Evolutionary conservation across 2,888 invertebrate species (phyloP), one percentile per base, ranked within the genome.

Genomic region (Horisme vitalbata): DNA sequence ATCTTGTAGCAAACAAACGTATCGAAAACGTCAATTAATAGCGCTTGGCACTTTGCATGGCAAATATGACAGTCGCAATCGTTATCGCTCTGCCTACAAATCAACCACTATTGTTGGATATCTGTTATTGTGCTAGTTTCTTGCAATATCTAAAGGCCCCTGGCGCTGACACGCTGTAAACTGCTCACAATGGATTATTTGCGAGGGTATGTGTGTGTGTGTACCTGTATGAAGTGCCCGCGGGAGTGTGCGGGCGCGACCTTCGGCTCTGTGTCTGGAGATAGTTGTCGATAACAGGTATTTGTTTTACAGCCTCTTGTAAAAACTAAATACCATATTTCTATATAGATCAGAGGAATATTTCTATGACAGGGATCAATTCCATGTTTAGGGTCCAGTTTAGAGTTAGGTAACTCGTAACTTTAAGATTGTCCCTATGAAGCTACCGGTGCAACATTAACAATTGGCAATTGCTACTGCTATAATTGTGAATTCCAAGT

Each of bases 91-190:
- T 31, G 30, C 31, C 9, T 9, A 28, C 26, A 28, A 37, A 37
- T 37, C 28, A 20, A 15, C 31, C 1, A 11, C 37, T 12, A 28
- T 37, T 37, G 28, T 37, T 28, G 9, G 21, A 11, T 9, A 21
- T 20, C 26, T 4, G 9, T 7, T 26, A 26, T 31, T 36, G 28
- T 28, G 26, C 35, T 27, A 36, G 36, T 27, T 36, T 36, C 41
- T 38, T 35, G 41, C 30, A 43, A 10, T 32, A 20, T 21, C 23
- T 50, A 41, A 45, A 36, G 49, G 35, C 26, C 24, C 6, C 15
- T 36, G 15, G n/a, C 9, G 26, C 11, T 27, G 36, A 27, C 36
- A 36, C 4, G 10, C 27, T 28, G n/a, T 28, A 28, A 13, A 14
- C 18, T 27, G 11, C 8, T 11, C 15, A 27, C 26, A 36, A 36